Evolutionary conservation across 2,888 invertebrate genomes (phyloP).

Genomic region (Bhutanitis thaidina): DNA sequence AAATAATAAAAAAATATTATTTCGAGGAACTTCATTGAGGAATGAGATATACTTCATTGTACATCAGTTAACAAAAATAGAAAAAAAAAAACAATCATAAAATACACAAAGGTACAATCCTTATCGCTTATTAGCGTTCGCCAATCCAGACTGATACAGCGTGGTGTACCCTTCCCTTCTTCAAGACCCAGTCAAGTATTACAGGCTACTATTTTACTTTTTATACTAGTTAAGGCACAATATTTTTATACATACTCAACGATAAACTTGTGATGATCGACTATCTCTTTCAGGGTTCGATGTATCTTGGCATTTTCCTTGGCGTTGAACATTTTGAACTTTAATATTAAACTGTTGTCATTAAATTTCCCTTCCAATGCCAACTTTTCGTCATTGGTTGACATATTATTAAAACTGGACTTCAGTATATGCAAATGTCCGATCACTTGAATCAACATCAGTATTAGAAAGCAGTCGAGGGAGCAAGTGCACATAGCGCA

Average conservation of each 20-base stretch:
- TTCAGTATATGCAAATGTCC: constrained; percentile 24
- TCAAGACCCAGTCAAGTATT: too few species aligned
- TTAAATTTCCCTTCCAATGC: not conserved
- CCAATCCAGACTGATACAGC: too few species aligned
- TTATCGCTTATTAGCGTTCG: too few species aligned
- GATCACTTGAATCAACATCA: constrained; percentile 26
- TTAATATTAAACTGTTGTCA: not conserved
- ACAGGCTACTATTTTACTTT: too few species aligned
- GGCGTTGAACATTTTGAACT: constrained; percentile 2
- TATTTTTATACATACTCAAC: constrained; percentile 7
- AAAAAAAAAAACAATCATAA: too few species aligned
- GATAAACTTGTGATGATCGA: constrained; percentile 18
- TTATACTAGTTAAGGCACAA: not conserved
- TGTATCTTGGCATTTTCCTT: constrained; percentile 13
- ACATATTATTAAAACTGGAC: constrained; percentile 14
- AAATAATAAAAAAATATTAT: not conserved
- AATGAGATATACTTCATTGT: too few species aligned
- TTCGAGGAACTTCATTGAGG: too few species aligned
- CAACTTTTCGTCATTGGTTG: not conserved
- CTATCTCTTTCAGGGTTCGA: constrained; percentile 1
- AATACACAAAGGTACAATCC: too few species aligned
- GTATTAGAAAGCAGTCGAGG: constrained; percentile 22
- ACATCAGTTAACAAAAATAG: too few species aligned
- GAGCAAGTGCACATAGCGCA: constrained; percentile 14
- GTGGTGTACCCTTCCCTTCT: too few species aligned